Percentiles rank a stretch among this genome's conserved stretches.
phyloP scores from a whole-genome alignment of 2,888 invertebrate species.

The Apeira syringaria region DNA sequence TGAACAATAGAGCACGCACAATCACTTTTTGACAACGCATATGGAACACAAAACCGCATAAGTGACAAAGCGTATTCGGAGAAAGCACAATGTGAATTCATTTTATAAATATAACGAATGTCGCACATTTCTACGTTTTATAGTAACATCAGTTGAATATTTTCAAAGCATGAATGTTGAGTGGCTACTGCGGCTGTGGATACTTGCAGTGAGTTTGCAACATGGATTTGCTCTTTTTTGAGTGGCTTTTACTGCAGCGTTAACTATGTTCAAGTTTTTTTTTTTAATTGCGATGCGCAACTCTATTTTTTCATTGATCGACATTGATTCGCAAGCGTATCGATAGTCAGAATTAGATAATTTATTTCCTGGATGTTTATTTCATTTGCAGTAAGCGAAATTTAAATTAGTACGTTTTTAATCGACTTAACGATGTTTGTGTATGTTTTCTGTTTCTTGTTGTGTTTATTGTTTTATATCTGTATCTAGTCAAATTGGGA shows the following conservation, averaged over 20 bases:
- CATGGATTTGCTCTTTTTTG: slow-evolving; percentile 2
- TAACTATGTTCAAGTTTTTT: too few species aligned
- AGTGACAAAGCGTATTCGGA: slow-evolving; percentile 14
- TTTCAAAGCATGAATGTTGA: slow-evolving; percentile 14
- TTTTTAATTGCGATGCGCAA: too few species aligned
- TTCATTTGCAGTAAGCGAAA: too few species aligned
- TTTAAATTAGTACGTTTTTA: too few species aligned
- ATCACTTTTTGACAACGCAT: slow-evolving; percentile 17
- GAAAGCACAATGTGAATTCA: slow-evolving; percentile 11
- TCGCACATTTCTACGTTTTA: slow-evolving; percentile 19
- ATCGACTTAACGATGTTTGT: too few species aligned
- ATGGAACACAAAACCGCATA: slow-evolving; percentile 11
- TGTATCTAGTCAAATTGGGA: too few species aligned
- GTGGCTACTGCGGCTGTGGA: slow-evolving; percentile 12
- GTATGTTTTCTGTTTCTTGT: too few species aligned
- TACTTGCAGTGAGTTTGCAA: slow-evolving; percentile 2
- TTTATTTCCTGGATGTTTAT: too few species aligned
- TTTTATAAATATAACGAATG: slow-evolving; percentile 16
- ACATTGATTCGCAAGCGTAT: too few species aligned
- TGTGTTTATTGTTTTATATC: too few species aligned
- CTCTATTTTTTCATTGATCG: too few species aligned
- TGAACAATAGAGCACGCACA: slow-evolving; percentile 13
- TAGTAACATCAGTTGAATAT: slow-evolving; percentile 22
- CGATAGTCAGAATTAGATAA: too few species aligned
- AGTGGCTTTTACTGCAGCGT: background rate